phyloP scores from a whole-genome alignment of 1,140 invertebrate species.

The Drosophila sucinea region DNA sequence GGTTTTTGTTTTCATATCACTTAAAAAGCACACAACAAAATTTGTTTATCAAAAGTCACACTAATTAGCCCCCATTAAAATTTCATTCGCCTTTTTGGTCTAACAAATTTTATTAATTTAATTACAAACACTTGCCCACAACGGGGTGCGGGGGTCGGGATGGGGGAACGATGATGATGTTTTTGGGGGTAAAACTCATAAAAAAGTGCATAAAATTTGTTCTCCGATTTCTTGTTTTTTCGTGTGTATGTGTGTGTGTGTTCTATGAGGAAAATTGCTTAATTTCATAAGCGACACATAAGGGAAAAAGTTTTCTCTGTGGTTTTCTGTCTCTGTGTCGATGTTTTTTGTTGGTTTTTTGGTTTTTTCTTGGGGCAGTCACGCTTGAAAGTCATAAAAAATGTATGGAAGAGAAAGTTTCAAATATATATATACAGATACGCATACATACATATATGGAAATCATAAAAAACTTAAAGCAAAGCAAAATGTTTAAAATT shows the following conservation, averaged over 20 bases:
- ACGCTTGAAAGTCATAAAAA: constrained; percentile 75
- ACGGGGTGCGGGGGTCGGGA: neutral
- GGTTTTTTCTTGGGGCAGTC: constrained; percentile 27
- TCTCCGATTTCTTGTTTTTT: constrained; percentile 21
- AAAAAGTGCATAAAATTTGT: constrained; percentile 74
- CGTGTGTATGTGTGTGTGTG: constrained; percentile 32
- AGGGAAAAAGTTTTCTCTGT: constrained; percentile 69
- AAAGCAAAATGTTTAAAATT: constrained; percentile 64
- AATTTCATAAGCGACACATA: constrained; percentile 76
- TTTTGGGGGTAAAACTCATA: constrained; percentile 47
- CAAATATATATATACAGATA: neutral
- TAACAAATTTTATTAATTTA: constrained; percentile 69
- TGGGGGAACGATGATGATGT: neutral
- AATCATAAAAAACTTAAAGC: constrained; percentile 50
- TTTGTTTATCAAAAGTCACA: constrained; percentile 28
- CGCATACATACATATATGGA: neutral
- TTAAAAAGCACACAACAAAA: constrained; percentile 16
- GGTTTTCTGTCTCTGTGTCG: constrained; percentile 4
- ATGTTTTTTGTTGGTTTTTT: neutral
- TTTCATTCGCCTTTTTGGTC: constrained; percentile 46
- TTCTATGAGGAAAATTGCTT: constrained; percentile 66
- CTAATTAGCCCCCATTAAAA: constrained; percentile 60
- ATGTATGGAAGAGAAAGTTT: constrained; percentile 60
- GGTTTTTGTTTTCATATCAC: constrained; percentile 6
- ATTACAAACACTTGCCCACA: constrained; percentile 65